Conservation (phyloP, 2,113 vertebrate species). For the Illadopsis cleaveri region DNA sequence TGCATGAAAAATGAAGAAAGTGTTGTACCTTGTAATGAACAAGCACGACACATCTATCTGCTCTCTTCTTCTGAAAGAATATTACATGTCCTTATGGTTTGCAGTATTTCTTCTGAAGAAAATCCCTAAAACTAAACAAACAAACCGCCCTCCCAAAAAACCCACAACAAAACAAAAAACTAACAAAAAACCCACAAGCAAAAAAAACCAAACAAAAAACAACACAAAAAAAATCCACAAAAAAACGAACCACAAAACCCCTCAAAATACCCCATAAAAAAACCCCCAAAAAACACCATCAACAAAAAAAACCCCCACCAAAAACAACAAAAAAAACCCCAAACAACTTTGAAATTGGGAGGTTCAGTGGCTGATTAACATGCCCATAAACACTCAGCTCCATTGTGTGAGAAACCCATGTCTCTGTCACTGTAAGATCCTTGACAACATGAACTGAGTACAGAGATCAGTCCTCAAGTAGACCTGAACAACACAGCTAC, state of each 20-base stretch:
- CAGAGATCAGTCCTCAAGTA: neutral
- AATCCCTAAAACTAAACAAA: neutral
- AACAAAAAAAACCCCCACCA: too few species aligned
- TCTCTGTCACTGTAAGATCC: neutral
- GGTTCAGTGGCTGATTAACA: neutral
- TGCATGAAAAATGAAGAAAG: neutral
- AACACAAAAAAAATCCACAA: neutral
- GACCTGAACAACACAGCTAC: neutral
- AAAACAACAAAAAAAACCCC: too few species aligned
- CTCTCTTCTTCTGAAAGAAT: neutral
- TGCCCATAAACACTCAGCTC: neutral
- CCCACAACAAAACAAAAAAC: neutral
- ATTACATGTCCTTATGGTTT: neutral
- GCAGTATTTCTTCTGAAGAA: neutral
- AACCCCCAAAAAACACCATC: too few species aligned
- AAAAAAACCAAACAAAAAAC: too few species aligned
- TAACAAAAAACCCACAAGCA: neutral
- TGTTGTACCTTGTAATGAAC: neutral
- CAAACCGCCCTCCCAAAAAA: too few species aligned
- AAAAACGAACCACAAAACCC: neutral
- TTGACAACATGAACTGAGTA: accelerated
- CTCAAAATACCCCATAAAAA: neutral
- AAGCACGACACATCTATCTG: neutral
- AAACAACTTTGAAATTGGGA: neutral
- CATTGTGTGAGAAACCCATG: neutral